These are phyloP conservation scores for Sinotaia quadrata DNA, from an alignment of 2,888 invertebrate species.

Conservation along the genomic window DNA sequence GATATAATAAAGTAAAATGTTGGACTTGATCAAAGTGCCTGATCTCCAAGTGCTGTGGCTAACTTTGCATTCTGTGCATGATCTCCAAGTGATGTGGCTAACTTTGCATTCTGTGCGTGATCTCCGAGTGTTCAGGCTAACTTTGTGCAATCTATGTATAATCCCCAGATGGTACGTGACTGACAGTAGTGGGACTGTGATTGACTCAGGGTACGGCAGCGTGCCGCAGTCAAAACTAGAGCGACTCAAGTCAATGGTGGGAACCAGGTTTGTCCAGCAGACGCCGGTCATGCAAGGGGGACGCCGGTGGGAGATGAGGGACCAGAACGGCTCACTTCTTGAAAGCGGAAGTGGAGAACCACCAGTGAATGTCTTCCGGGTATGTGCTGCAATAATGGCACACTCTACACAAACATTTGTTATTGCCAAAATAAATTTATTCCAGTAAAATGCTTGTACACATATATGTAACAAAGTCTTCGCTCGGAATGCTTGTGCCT, in stretches of 20 bases:
- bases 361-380: constrained; percentile 13
- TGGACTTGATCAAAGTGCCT: too few relatives aligned
- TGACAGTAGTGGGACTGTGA: constrained; percentile 2
- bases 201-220: constrained; percentile 16
- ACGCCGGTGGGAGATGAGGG: constrained; percentile 14
- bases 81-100: too few relatives aligned
- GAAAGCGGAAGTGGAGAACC: constrained; percentile 18
- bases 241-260: neutral
- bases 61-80: too few relatives aligned
- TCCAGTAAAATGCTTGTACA: neutral
- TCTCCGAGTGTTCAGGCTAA: too few relatives aligned
- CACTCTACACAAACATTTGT: too few relatives aligned
- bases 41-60: too few relatives aligned
- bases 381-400: too few relatives aligned
- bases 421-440: too few relatives aligned
- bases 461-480: neutral
- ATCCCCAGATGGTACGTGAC: constrained; percentile 27
- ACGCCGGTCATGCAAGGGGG: neutral
- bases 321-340: neutral
- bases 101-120: too few relatives aligned
- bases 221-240: neutral
- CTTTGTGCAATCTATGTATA: too few relatives aligned
- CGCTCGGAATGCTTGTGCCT: neutral
- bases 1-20: too few relatives aligned
- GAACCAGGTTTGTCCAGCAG: constrained; percentile 11